Evolutionary conservation across 2,888 invertebrate genomes (phyloP).

Genomic region (Campopleginae sp.): DNA sequence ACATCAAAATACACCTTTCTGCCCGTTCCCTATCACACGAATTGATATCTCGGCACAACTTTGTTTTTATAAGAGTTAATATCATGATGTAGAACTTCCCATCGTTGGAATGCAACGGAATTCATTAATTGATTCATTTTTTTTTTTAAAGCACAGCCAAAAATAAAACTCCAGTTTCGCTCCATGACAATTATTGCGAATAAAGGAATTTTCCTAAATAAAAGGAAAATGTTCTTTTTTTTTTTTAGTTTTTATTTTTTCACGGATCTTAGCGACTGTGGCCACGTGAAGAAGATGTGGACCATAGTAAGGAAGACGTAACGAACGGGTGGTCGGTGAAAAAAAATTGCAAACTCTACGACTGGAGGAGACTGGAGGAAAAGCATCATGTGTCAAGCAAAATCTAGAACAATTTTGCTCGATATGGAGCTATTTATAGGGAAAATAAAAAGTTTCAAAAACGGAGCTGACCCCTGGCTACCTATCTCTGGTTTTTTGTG

Average conservation of each 20-base stretch:
- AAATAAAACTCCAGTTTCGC: neutral
- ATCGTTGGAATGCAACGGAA: too few species aligned
- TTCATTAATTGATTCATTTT: too few species aligned
- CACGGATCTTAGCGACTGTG: neutral
- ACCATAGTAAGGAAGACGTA: neutral
- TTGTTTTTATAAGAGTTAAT: too few species aligned
- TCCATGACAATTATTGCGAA: too few species aligned
- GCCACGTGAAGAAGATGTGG: neutral
- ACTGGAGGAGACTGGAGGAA: neutral
- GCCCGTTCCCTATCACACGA: slow-evolving; percentile 13
- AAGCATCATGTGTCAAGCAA: neutral
- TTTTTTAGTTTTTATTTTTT: neutral
- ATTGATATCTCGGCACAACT: neutral
- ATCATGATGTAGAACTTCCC: too few species aligned
- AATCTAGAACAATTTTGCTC: neutral
- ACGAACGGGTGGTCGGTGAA: neutral
- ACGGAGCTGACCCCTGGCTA: slow-evolving; percentile 56
- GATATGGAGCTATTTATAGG: neutral
- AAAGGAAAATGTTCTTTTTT: neutral
- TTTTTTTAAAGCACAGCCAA: neutral
- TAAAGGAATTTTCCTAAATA: too few species aligned
- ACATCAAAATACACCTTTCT: neutral
- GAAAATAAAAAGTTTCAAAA: slow-evolving; percentile 30
- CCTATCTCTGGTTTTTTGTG: slow-evolving; percentile 37
- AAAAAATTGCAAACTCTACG: slow-evolving; percentile 14